Conservation (phyloP, 2,797 vertebrate species). For the Thripadectes ignobilis region DNA sequence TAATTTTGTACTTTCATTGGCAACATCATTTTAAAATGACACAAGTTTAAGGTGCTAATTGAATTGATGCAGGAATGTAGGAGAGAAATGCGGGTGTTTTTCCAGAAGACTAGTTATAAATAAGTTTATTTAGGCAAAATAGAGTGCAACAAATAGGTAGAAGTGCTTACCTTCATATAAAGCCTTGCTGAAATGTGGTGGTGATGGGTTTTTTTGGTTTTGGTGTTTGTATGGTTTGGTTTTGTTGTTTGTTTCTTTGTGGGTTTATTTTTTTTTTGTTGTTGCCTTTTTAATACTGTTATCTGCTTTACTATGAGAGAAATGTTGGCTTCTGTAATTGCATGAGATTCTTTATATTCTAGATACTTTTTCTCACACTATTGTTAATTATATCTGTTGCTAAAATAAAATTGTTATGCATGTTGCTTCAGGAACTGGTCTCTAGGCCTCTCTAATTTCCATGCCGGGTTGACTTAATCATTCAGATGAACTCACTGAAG, state of each 20-base stretch:
- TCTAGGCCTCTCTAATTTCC: slow-evolving; percentile 17
- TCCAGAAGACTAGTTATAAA: not conserved
- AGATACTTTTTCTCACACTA: not conserved
- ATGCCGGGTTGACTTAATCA: not conserved
- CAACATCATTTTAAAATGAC: not conserved
- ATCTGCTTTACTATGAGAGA: not conserved
- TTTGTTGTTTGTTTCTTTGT: not conserved
- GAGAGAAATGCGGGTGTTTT: not conserved
- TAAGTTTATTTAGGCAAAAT: not conserved
- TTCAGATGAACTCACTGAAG: slow-evolving; percentile 11
- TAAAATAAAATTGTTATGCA: not conserved
- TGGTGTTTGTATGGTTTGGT: not conserved
- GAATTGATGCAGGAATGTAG: not conserved
- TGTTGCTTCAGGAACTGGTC: slow-evolving; percentile 22
- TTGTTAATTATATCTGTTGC: slow-evolving; percentile 5
- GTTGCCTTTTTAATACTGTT: not conserved
- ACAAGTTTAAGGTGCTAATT: not conserved
- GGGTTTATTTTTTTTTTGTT: too few species aligned
- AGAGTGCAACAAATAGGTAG: not conserved
- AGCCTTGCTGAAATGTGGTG: not conserved
- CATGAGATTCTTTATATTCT: not conserved
- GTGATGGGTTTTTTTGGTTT: not conserved
- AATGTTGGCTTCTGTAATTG: not conserved
- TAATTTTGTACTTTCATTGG: not conserved
- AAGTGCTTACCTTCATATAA: not conserved